Conservation (phyloP, 2,888 invertebrate genomes). For the Panzeria rudis region DNA sequence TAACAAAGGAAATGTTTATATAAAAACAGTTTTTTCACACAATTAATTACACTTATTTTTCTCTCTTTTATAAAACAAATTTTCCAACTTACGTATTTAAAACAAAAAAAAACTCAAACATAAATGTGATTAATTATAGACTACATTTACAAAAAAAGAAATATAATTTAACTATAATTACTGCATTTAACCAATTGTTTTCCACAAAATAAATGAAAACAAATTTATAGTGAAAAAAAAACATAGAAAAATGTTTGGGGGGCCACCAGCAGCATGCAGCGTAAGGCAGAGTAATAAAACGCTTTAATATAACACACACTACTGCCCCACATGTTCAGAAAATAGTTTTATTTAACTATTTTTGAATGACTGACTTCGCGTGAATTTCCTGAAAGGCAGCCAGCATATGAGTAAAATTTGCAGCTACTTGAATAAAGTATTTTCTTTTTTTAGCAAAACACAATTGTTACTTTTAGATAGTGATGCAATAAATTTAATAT, state of each 20-base stretch:
- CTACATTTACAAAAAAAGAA: slow-evolving; percentile 8
- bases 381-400: slow-evolving; percentile 65
- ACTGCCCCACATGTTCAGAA: slow-evolving; percentile 61
- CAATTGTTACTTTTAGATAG: slow-evolving; percentile 40
- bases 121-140: neutral
- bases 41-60: neutral
- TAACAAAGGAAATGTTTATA: neutral
- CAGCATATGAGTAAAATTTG: slow-evolving; percentile 19
- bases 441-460: slow-evolving; percentile 21
- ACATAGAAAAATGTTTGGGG: slow-evolving; percentile 1
- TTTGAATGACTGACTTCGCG: slow-evolving; percentile 59
- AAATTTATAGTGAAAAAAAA: slow-evolving; percentile 34
- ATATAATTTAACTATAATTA: slow-evolving; percentile 59
- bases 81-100: neutral
- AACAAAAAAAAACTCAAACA: neutral
- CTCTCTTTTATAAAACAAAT: neutral
- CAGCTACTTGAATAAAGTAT: slow-evolving; percentile 7
- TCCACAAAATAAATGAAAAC: slow-evolving; percentile 48
- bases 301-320: slow-evolving; percentile 53
- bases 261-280: slow-evolving; percentile 17
- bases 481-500: slow-evolving; percentile 54
- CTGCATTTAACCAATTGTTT: slow-evolving; percentile 64
- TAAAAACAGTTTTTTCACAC: neutral
- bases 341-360: slow-evolving; percentile 17
- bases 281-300: slow-evolving; percentile 1